Evolutionary conservation across 2,888 invertebrate species (phyloP), one percentile per base, ranked within the genome.

Genomic region (Apodemia mormo): DNA sequence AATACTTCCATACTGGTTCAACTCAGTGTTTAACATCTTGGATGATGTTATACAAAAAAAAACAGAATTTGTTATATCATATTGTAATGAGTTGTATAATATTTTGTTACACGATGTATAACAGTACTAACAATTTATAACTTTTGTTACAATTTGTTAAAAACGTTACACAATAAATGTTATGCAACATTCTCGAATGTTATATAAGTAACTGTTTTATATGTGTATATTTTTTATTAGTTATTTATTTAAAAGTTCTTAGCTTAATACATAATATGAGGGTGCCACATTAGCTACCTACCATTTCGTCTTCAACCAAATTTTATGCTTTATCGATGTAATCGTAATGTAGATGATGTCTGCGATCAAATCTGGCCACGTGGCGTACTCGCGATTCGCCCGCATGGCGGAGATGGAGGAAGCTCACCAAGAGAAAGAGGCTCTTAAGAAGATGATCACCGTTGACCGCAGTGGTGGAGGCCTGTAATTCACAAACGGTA

Each of bases 381-480:
- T 99, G 75, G 96, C 98, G 2, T 98, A 98, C 88, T 99, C 98
- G 22, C 95, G 99, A 73, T 98, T 99, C 88, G 99, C 99, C 2
- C 95, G 96, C 79, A 98, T 98, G 95, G 98, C 98, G 0, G 98
- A 98, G 88, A 94, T 98, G 94, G 97, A 97, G 82, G 97, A 98
- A 82, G 96, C 96, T 71, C 95, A 97, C 76, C 96, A 96, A 76
- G 97, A 97, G 83, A 95, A 95, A 77, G 96, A 97, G 79, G 90
- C 93, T 74, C 92, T 97, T 64, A 96, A 96, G 88, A 95, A 95
- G 87, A 96, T 96, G 89, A 97, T 98, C 84, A 95, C 96, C 52
- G 98, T 99, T 1, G 98, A 99, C 86, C 95, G 99, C 82, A 99
- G 98, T 79, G 99, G 99, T 30, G 99, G 99, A 77, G 99, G 99